Evolutionary conservation across 2,797 vertebrate species (phyloP).

Genomic region (Bradypodion ventrale): DNA sequence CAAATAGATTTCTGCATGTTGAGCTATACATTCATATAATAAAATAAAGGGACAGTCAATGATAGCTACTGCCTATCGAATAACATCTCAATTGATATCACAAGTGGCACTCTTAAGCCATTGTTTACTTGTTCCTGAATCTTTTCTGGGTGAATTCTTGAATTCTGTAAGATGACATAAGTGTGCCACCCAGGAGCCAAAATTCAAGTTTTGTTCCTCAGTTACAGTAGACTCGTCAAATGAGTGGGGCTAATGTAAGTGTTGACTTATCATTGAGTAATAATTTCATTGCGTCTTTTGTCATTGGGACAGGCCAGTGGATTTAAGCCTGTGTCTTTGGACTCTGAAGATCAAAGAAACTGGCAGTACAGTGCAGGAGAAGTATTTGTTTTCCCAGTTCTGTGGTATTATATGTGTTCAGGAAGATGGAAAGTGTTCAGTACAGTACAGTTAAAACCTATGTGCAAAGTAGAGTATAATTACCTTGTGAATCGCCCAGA

Average conservation of each 20-base stretch:
- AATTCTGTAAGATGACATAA: not conserved
- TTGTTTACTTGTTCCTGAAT: not conserved
- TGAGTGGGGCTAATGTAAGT: too few relatives aligned
- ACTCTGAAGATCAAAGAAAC: not conserved
- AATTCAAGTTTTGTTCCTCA: not conserved
- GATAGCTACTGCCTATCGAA: not conserved
- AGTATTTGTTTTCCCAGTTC: not conserved
- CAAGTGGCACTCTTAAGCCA: not conserved
- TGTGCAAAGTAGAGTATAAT: accelerated
- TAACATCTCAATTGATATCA: not conserved
- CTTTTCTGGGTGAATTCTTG: not conserved
- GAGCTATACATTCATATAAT: not conserved
- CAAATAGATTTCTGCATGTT: too few relatives aligned
- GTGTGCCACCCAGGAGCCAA: not conserved
- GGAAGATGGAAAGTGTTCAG: not conserved
- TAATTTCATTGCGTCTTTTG: too few relatives aligned
- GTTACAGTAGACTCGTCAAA: too few relatives aligned
- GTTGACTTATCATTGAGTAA: too few relatives aligned
- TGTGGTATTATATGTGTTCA: accelerated
- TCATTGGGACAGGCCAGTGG: too few relatives aligned
- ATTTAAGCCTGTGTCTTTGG: not conserved
- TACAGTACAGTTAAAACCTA: not conserved
- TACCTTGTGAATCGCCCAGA: too few relatives aligned
- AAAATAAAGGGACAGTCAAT: not conserved
- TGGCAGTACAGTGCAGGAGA: not conserved